Evolutionary conservation across 2,797 vertebrate genomes (phyloP), one percentile per base, ranked within the genome.

Genomic region (Spatula versicolor): DNA sequence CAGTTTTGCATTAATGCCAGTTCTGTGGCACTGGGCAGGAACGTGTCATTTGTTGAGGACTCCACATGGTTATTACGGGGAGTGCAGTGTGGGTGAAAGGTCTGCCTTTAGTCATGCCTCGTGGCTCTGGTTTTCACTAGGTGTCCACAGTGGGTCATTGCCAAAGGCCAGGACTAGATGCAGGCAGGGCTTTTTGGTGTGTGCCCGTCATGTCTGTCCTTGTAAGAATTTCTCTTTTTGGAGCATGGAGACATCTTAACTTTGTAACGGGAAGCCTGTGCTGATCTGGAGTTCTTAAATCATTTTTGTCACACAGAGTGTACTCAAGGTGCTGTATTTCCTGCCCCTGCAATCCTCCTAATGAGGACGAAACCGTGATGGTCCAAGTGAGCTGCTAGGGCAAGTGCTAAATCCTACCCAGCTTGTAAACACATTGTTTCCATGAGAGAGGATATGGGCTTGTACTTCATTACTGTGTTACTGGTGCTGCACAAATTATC

Each of bases 61-160:
- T 10, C 14, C 1, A 1, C 25, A 4, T 9, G 22, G 10, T 37
- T 2, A 0, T 20, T 4, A 7, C 1, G 18, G 48, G 16, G 15
- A 13, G 37, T 1, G 7, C 56, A 52, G 50, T 12, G 22, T 8
- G 33, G 26, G 14, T 2, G 12, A 28, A 9, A 21, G 35, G 35
- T 33, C 8, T 56, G 11, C 19, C 48, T 14, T 30, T 21, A 12
- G 41, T 48, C 2, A 0, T 43, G 63, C 39, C 31, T 28, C 9
- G 25, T 18, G 5, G 68, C 11, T 28, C 12, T 60, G 9, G 6
- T 72, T 41, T 59, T 48, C 39, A 41, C 18, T 2, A 2, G 3
- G n/a, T 28, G 18, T 20, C 33, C 45, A 22, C 60, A 4, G 1
- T 39, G 35, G 28, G 7, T 31, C 15, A 1, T 16, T 7, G 0